phyloP scores from a whole-genome alignment of 2,888 invertebrate species.

The Helobdella robusta region DNA sequence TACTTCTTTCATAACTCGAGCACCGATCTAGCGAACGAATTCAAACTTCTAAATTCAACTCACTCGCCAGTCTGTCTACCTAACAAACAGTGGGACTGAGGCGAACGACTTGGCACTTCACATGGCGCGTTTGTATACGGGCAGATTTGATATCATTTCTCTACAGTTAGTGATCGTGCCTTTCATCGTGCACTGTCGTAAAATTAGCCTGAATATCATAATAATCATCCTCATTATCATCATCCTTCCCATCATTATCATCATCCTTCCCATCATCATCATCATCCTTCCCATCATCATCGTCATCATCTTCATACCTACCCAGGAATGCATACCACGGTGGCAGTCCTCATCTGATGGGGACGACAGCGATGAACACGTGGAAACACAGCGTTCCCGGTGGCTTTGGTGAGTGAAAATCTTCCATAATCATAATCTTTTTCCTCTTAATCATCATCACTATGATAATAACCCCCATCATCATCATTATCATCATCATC shows the following conservation, averaged over 20 bases:
- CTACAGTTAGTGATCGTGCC: constrained; percentile 51
- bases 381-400: constrained; percentile 69
- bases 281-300: too few species aligned
- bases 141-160: constrained; percentile 72
- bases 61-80: constrained; percentile 57
- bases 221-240: too few species aligned
- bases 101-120: constrained; percentile 88
- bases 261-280: too few species aligned
- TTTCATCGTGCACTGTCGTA: too few species aligned
- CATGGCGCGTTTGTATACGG: constrained; percentile 75
- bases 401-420: constrained; percentile 45
- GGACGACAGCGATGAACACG: constrained; percentile 65
- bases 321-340: constrained; percentile 83
- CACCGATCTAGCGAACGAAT: too few species aligned
- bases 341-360: constrained; percentile 72
- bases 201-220: too few species aligned
- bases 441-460: background rate
- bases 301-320: too few species aligned
- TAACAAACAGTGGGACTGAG: constrained; percentile 92
- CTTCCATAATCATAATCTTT: background rate
- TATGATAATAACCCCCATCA: too few species aligned
- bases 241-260: too few species aligned
- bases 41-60: background rate
- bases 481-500: constrained; percentile 21
- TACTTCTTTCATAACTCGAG: background rate